phyloP scores from a whole-genome alignment of 2,888 invertebrate genomes.

The Cephus rjabovi region DNA sequence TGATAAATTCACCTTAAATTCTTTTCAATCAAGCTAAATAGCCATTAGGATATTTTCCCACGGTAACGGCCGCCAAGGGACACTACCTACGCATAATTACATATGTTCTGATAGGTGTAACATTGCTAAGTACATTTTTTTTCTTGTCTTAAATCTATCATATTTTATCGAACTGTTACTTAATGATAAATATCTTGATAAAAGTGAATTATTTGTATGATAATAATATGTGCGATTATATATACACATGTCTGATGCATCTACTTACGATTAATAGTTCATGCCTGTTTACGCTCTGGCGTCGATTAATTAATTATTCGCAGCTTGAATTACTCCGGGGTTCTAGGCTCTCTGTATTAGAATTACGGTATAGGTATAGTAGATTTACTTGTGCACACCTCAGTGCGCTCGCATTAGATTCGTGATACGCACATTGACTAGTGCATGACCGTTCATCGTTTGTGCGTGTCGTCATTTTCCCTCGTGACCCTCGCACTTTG shows the following conservation, averaged over 20 bases:
- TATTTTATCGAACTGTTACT: not conserved
- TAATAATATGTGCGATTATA: not conserved
- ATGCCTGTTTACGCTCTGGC: not conserved
- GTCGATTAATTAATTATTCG: constrained; percentile 26
- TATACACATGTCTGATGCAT: not conserved
- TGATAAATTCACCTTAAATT: not conserved
- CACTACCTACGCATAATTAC: not conserved
- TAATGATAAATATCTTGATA: not conserved
- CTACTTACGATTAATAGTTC: not conserved
- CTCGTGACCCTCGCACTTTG: not conserved
- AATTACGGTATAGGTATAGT: not conserved
- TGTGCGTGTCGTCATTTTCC: not conserved
- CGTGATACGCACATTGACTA: not conserved
- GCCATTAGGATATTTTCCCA: not conserved
- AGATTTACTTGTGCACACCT: not conserved
- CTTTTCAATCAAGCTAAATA: not conserved
- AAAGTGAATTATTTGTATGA: not conserved
- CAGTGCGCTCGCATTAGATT: not conserved
- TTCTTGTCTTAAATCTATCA: not conserved
- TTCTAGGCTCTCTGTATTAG: not conserved
- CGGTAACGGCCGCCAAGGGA: not conserved
- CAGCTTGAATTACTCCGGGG: constrained; percentile 16
- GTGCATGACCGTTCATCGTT: not conserved
- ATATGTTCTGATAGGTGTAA: not conserved
- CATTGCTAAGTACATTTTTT: not conserved